phyloP scores from a whole-genome alignment of 2,797 vertebrate genomes.

The Fistularia tabacaria region DNA sequence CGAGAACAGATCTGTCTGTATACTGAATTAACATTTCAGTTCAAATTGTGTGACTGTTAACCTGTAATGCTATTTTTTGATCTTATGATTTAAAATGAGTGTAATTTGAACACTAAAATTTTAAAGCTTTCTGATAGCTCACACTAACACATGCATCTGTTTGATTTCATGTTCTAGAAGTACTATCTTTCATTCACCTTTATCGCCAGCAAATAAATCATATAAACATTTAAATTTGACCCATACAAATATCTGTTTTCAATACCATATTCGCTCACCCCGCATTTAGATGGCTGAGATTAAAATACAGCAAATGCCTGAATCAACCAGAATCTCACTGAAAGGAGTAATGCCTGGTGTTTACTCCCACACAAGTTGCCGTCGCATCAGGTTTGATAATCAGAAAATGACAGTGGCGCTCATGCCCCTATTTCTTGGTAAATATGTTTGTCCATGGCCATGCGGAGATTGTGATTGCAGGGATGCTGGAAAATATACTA shows the following conservation, averaged over 20 bases:
- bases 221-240: not conserved
- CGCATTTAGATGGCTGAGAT: constrained; percentile 6
- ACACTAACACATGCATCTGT: too few relatives aligned
- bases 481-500: constrained; percentile 53
- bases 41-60: too few relatives aligned
- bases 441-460: constrained; percentile 43
- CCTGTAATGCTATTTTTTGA: too few relatives aligned
- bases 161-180: too few relatives aligned
- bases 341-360: constrained; percentile 33
- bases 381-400: constrained; percentile 65
- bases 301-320: constrained; percentile 22
- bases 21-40: too few relatives aligned
- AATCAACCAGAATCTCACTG: constrained; percentile 15
- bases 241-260: not conserved
- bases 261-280: not conserved
- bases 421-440: constrained; percentile 56
- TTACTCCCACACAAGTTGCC: constrained; percentile 40
- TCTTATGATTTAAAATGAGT: too few relatives aligned
- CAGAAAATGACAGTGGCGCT: constrained; percentile 58
- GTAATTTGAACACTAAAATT: too few relatives aligned
- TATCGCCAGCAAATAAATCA: too few relatives aligned
- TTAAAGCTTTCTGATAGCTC: too few relatives aligned
- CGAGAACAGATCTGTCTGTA: constrained; percentile 6
- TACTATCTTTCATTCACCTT: too few relatives aligned
- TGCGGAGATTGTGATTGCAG: constrained; percentile 57